These are phyloP conservation scores for Goniozus legneri DNA, from an alignment of 1,140 invertebrate species.

Conservation along the genomic window DNA sequence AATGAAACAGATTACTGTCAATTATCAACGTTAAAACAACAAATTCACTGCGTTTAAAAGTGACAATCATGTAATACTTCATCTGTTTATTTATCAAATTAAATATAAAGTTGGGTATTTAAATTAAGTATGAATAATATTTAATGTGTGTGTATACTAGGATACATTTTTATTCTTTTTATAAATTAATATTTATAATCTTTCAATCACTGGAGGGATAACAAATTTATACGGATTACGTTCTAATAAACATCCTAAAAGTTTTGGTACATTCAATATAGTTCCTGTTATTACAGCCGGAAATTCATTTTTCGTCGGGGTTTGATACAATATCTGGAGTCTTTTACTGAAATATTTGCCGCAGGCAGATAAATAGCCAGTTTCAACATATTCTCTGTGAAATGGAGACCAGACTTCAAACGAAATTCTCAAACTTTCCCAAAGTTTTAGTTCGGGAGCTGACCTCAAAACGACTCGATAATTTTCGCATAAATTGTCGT, in stretches of 20 bases:
- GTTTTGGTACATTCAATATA: conserved; percentile 61
- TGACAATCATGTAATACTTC: no score
- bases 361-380: conserved; percentile 62
- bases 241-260: conserved; percentile 65
- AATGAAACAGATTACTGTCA: no score
- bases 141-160: no score
- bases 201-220: conserved; percentile 24
- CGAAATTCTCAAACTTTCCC: conserved; percentile 61
- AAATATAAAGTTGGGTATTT: no score
- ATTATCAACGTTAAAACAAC: no score
- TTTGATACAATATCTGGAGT: conserved; percentile 59
- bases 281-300: conserved; percentile 62
- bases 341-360: conserved; percentile 68
- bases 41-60: no score
- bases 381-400: conserved; percentile 60
- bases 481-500: conserved; percentile 60
- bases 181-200: no score
- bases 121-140: no score
- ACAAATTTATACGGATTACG: conserved; percentile 48
- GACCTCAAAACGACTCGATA: conserved; percentile 59
- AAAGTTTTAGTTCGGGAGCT: conserved; percentile 55
- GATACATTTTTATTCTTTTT: no score
- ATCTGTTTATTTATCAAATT: no score
- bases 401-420: conserved; percentile 67
- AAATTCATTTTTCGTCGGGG: conserved; percentile 53